phyloP scores from a whole-genome alignment of 2,113 vertebrate genomes.

The Sigmodon hispidus region DNA sequence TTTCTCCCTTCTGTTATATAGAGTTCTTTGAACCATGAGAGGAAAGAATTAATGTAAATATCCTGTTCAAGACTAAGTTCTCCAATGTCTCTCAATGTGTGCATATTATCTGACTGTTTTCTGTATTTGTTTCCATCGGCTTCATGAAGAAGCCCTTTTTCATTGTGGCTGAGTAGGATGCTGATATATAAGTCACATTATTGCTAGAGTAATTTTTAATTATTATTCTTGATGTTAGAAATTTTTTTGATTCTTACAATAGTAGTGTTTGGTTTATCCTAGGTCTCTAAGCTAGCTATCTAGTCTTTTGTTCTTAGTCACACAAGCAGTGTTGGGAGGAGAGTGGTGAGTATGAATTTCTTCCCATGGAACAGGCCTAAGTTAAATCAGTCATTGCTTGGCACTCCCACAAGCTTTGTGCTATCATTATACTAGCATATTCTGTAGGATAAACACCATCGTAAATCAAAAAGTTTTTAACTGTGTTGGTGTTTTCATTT shows the following conservation, averaged over 20 bases:
- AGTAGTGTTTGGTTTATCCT: neutral
- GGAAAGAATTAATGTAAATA: too few relatives aligned
- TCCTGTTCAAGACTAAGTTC: too few relatives aligned
- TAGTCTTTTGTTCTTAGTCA: neutral
- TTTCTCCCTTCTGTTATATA: too few relatives aligned
- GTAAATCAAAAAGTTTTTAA: neutral
- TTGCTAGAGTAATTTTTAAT: neutral
- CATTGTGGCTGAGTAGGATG: too few relatives aligned
- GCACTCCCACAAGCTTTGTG: too few relatives aligned
- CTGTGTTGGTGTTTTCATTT: neutral
- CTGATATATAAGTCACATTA: neutral
- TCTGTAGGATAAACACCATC: neutral
- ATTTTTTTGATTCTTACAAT: neutral
- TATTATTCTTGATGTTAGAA: neutral
- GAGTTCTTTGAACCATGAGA: too few relatives aligned
- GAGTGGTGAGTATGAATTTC: neutral
- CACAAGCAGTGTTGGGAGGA: neutral
- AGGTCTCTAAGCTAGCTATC: neutral
- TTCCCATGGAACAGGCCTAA: neutral
- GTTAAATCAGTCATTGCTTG: neutral
- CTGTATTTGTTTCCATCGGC: too few relatives aligned
- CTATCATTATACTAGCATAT: neutral
- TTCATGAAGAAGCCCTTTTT: too few relatives aligned
- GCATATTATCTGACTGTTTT: too few relatives aligned
- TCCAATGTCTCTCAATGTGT: too few relatives aligned